Evolutionary conservation across 2,113 vertebrate genomes (phyloP).

Genomic region (Argyrosomus japonicus): DNA sequence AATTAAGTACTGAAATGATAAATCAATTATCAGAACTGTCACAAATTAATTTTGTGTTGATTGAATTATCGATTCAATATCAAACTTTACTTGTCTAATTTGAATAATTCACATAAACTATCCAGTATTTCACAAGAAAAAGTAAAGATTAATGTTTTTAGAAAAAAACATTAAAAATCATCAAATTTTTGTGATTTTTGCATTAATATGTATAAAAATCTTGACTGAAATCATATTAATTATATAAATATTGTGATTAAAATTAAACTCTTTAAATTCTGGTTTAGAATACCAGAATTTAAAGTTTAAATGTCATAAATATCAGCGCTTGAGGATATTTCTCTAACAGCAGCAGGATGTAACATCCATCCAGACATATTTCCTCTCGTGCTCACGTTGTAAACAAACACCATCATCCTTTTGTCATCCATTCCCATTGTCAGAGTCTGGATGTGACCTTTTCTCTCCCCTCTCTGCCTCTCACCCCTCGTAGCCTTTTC

Average conservation of each 20-base stretch:
- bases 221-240: too few relatives aligned
- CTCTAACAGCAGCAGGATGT: neutral
- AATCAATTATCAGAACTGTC: neutral
- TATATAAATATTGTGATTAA: neutral
- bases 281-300: neutral
- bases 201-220: neutral
- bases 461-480: constrained; percentile 57
- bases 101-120: neutral
- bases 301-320: neutral
- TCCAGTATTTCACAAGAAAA: neutral
- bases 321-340: neutral
- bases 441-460: constrained; percentile 81
- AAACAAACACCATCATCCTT: constrained; percentile 73
- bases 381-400: constrained; percentile 45
- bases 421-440: constrained; percentile 83
- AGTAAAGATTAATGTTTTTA: neutral
- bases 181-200: neutral
- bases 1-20: neutral
- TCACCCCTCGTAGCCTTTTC: constrained; percentile 42
- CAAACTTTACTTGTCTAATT: neutral
- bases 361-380: constrained; percentile 2
- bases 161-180: neutral
- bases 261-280: too few relatives aligned
- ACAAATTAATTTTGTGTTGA: neutral
- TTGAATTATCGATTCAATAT: neutral